Evolutionary conservation across 2,113 vertebrate species (phyloP).

Genomic region (Lota lota): DNA sequence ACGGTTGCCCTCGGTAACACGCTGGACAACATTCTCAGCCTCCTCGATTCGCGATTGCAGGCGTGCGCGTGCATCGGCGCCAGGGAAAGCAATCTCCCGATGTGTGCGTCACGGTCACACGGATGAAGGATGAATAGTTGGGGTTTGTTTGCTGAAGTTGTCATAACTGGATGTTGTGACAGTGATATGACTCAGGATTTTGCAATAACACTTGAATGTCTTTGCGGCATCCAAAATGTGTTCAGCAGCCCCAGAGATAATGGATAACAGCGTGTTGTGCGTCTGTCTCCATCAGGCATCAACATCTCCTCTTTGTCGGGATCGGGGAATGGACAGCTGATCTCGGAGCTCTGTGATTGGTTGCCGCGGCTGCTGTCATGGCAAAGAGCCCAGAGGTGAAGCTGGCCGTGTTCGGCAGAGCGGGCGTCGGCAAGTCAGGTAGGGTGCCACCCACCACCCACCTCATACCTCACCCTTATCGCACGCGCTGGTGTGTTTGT

Average conservation of each 20-base stretch:
- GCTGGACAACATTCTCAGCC: background rate
- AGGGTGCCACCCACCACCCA: background rate
- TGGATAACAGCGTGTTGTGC: too few relatives aligned
- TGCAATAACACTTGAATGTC: too few relatives aligned
- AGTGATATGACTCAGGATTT: too few relatives aligned
- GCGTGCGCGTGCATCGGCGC: too few relatives aligned
- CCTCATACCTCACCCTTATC: too few relatives aligned
- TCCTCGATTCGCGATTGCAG: background rate
- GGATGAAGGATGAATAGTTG: background rate
- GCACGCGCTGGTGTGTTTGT: too few relatives aligned
- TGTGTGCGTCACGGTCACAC: too few relatives aligned
- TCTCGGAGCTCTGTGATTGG: background rate
- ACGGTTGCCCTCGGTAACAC: background rate
- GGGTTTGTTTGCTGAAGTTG: too few relatives aligned
- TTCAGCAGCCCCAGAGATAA: too few relatives aligned
- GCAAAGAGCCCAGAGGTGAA: background rate
- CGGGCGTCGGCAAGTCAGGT: conserved; percentile 3
- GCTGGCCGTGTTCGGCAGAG: conserved; percentile 1
- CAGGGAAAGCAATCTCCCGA: too few relatives aligned
- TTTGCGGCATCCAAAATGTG: too few relatives aligned
- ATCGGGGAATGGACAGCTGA: background rate
- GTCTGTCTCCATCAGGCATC: background rate
- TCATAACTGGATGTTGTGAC: too few relatives aligned
- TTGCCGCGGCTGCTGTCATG: background rate
- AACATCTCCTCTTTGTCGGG: background rate